Base-by-base conservation (phyloP, 2,113 vertebrate species). In the Zapornia atra region DNA sequence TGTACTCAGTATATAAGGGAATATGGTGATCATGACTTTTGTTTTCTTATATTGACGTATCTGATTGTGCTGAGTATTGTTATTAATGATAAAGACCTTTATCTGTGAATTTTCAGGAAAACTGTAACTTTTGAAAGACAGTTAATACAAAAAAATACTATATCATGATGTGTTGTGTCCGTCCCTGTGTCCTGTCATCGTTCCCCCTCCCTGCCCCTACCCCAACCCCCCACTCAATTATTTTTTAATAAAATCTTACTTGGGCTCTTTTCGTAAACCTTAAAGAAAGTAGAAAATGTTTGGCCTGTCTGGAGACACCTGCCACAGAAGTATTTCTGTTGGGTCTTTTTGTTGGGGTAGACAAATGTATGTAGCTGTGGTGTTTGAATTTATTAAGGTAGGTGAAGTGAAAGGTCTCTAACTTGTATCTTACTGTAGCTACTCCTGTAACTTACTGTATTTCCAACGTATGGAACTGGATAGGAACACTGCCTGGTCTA, bases 191-290 rank as follows among this genome's bases (percentile, higher is more conserved):
- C 4, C 9, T 11, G 10, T 38, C 38, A n/a, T 38, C 38, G 8
- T 11, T 11, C 38, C 38, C 38, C 38, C 38, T 11, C 38, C 38
- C 38, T 11, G 9, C 38, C 38, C 38, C 38, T 9, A 9, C 38
- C 38, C 38, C 38, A 9, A 26, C 1, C 3, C 17, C 1, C 6
- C 0, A 15, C n/a, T n/a, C n/a, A n/a, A 3, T 2, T 4, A 40
- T 51, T 46, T 50, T 69, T 13, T 11, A 33, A 3, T 53, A 11
- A 73, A 48, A 14, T 42, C 7, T 56, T 68, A 20, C 10, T 87
- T 48, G 33, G 31, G 33, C 40, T 12, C 8, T 33, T 85, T 33
- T 85, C 86, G 72, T 69, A 16, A 69, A 40, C 13, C 76, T 72
- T 18, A 68, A 80, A 44, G 2, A 46, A 70, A n/a, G 18, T 31